Conservation (phyloP, 1,140 invertebrate species). For the Halyomorpha halys region DNA sequence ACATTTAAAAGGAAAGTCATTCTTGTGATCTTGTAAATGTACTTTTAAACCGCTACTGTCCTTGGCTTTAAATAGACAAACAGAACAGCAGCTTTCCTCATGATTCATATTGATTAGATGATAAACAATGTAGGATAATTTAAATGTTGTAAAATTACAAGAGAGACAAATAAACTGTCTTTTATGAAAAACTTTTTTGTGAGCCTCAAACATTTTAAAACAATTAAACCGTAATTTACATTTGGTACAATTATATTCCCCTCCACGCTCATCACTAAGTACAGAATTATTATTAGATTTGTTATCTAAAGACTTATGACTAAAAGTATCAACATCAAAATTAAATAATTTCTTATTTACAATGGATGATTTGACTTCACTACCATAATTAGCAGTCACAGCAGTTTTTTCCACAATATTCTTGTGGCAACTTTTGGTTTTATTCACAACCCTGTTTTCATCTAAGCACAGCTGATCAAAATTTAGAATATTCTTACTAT, state of each 20-base stretch:
- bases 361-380: not conserved
- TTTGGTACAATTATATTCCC: slow-evolving; percentile 4
- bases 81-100: slow-evolving; percentile 15
- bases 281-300: not conserved
- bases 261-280: not conserved
- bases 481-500: not conserved
- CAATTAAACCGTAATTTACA: slow-evolving; percentile 11
- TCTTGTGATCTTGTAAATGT: slow-evolving; percentile 18
- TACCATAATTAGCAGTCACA: not conserved
- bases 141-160: slow-evolving; percentile 18
- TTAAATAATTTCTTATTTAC: not conserved
- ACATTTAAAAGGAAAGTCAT: slow-evolving; percentile 17
- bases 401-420: too few species aligned
- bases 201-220: not conserved
- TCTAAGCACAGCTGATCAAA: too few species aligned
- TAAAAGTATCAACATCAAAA: not conserved
- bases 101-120: slow-evolving; percentile 15
- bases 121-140: slow-evolving; percentile 9
- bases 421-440: too few species aligned
- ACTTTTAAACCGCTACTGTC: slow-evolving; percentile 5
- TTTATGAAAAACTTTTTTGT: slow-evolving; percentile 22
- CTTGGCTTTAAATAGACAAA: slow-evolving; percentile 12
- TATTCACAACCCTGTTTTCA: too few species aligned
- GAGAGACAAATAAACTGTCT: slow-evolving; percentile 19
- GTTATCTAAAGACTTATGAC: not conserved